Evolutionary conservation across 2,888 invertebrate genomes (phyloP).

Genomic region (Yponomeuta malinellus): DNA sequence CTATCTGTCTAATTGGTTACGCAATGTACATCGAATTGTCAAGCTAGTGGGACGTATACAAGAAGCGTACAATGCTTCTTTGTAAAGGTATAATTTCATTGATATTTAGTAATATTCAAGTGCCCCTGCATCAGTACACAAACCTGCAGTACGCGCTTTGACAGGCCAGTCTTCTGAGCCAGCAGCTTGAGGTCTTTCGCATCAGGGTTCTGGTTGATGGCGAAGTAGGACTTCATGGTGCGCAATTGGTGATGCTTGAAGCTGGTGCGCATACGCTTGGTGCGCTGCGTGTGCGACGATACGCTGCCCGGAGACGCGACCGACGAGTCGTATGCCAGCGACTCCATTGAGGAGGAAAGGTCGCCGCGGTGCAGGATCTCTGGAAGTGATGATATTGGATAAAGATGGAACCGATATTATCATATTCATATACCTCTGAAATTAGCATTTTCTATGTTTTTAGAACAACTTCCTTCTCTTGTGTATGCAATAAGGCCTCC

Average conservation of each 20-base stretch:
- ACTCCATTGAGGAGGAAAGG: conserved; percentile 85
- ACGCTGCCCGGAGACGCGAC: conserved; percentile 83
- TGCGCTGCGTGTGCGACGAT: conserved; percentile 77
- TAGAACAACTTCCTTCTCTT: too few species aligned
- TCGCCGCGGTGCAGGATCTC: conserved; percentile 85
- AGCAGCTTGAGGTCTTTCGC: conserved; percentile 99
- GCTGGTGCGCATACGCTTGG: conserved; percentile 98
- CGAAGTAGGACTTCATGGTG: conserved; percentile 99
- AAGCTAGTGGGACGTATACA: too few species aligned
- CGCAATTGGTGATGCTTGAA: conserved; percentile 99
- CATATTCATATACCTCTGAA: too few species aligned
- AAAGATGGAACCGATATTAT: too few species aligned
- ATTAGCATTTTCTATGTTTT: too few species aligned
- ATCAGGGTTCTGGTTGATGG: conserved; percentile 99
- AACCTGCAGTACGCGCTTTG: conserved; percentile 98
- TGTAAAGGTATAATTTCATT: too few species aligned
- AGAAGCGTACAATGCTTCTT: too few species aligned
- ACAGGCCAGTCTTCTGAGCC: conserved; percentile 98
- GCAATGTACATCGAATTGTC: too few species aligned
- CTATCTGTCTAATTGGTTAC: too few species aligned
- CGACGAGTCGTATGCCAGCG: conserved; percentile 83
- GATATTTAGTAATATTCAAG: too few species aligned
- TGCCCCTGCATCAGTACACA: conserved; percentile 8
- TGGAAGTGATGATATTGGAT: conserved; percentile 44
- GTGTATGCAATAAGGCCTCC: too few species aligned